Conservation (phyloP, 2,113 vertebrate species). For the Myotis lucifugus region DNA sequence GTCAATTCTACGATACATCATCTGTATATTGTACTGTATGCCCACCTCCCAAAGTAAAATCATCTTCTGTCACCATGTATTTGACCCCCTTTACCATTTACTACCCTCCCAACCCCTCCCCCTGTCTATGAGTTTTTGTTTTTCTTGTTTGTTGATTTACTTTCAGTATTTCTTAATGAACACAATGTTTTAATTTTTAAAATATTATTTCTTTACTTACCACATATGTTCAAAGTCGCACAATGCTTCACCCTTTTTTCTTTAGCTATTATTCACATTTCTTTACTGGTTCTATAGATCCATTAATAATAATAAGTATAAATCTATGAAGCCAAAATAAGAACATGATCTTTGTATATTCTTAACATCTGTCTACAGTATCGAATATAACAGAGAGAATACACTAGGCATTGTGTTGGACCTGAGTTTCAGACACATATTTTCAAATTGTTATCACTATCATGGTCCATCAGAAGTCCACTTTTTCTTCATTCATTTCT, state of each 20-base stretch:
- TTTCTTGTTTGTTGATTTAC: not conserved
- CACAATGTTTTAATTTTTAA: not conserved
- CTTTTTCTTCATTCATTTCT: not conserved
- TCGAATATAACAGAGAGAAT: not conserved
- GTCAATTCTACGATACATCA: not conserved
- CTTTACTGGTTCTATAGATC: not conserved
- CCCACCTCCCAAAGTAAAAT: not conserved
- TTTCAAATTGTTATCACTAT: not conserved
- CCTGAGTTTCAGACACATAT: not conserved
- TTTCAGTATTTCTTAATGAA: not conserved
- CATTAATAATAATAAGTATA: not conserved
- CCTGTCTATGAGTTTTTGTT: not conserved
- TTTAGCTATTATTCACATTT: not conserved
- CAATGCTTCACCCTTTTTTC: not conserved
- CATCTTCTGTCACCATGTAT: not conserved
- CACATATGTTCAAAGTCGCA: not conserved
- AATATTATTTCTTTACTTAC: not conserved
- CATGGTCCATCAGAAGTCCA: not conserved
- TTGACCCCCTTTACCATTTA: not conserved
- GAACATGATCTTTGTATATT: not conserved
- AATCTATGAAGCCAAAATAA: not conserved
- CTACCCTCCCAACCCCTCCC: not conserved
- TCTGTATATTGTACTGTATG: no score
- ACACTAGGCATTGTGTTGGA: not conserved
- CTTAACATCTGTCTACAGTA: not conserved